Evolutionary conservation across 2,797 vertebrate genomes (phyloP), one percentile per base, ranked within the genome.

Genomic region (Characodon lateralis): DNA sequence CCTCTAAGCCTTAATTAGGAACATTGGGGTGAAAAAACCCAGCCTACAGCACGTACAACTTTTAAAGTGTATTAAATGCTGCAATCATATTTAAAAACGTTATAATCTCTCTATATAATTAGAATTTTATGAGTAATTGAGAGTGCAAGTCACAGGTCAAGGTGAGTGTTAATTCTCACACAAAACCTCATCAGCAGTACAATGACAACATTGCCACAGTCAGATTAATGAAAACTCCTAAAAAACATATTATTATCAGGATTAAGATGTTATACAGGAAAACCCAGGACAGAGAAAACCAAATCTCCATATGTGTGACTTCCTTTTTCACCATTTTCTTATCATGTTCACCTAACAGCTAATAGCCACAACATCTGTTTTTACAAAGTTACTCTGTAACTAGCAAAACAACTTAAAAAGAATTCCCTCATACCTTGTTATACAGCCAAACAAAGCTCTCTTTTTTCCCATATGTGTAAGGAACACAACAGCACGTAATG

Each of bases 1-100:
- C 90, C 94, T 92, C 92, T 94, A 95, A 95, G 95, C 95, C 95
- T 96, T 93, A 96, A 96, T 96, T 95, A 95, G 95, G 90, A 95
- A 94, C 89, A 85, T 92, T 94, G 93, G 93, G 70, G 58, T 78
- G 79, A 81, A 93, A 93, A 84, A 88, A 84, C 81, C 85, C 89
- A 83, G 86, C 91, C 93, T 83, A 91, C 85, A 84, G 89, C 94
- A 94, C 91, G 91, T 94, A 94, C 94, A 95, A 95, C 94, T 95
- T 95, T 95, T 95, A 95, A 96, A 95, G 95, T 95, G 94, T 95
- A 95, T 96, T 96, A 96, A 96, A 96, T 93, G 95, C 94, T 91
- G 93, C 95, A 95, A 95, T 96, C 94, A 95, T 95, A 94, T 95
- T 95, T 95, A 91, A 95, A 95, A 95, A 95, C 78, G 88, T 92